These are phyloP conservation scores for Parapsyche elsis DNA, from an alignment of 1,140 invertebrate species.

Conservation along the genomic window DNA sequence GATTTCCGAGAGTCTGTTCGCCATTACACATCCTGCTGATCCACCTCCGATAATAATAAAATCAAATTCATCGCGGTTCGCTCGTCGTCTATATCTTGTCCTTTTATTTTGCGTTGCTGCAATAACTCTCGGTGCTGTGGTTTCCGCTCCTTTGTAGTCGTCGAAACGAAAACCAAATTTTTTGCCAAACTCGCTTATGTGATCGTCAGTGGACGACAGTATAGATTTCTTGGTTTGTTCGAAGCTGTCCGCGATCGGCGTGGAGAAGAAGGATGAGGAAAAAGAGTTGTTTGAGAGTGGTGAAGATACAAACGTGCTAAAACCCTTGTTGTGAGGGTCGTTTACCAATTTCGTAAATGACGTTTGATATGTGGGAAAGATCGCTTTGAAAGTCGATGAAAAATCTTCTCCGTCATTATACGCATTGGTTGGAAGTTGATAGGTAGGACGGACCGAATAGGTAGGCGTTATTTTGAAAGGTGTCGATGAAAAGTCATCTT, in stretches of 20 bases:
- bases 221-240: slow-evolving; percentile 37
- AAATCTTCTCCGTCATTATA: not conserved
- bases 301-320: slow-evolving; percentile 30
- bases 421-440: not conserved
- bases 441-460: not conserved
- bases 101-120: not conserved
- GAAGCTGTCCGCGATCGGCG: slow-evolving; percentile 30
- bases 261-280: slow-evolving; percentile 18
- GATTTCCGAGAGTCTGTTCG: slow-evolving; percentile 71
- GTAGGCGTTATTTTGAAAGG: not conserved
- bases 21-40: slow-evolving; percentile 75
- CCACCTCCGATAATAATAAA: slow-evolving; percentile 74
- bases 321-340: slow-evolving; percentile 15
- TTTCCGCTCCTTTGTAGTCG: slow-evolving; percentile 24
- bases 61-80: slow-evolving; percentile 61
- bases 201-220: slow-evolving; percentile 41
- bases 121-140: slow-evolving; percentile 24
- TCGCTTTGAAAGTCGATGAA: not conserved
- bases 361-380: not conserved
- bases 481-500: not conserved
- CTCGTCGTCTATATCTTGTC: slow-evolving; percentile 40
- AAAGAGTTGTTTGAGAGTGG: slow-evolving; percentile 35
- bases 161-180: slow-evolving; percentile 42
- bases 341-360: not conserved
- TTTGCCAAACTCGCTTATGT: slow-evolving; percentile 42